Conservation (phyloP, 1,140 invertebrate genomes). For the Drosophila lacertosa region DNA sequence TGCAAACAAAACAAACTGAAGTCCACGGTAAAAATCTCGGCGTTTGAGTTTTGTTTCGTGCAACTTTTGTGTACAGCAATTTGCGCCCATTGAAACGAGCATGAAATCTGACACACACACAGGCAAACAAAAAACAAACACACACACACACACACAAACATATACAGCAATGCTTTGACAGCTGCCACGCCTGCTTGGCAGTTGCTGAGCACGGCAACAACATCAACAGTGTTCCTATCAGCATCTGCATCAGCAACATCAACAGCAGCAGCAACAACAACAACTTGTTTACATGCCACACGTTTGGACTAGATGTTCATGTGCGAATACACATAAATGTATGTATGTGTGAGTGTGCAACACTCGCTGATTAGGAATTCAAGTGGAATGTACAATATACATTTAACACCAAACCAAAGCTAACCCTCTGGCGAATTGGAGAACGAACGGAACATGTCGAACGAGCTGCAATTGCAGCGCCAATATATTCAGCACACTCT, state of each 20-base stretch:
- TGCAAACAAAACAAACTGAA: constrained; percentile 35
- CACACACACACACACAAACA: constrained; percentile 18
- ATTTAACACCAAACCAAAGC: constrained; percentile 16
- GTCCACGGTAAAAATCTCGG: constrained; percentile 44
- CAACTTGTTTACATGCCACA: constrained; percentile 65
- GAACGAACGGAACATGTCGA: constrained; percentile 15
- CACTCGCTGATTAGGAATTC: constrained; percentile 68
- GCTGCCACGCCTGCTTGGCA: constrained; percentile 28
- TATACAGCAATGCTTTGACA: constrained; percentile 22
- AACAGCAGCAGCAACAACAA: constrained; percentile 39
- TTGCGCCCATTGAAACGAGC: constrained; percentile 54
- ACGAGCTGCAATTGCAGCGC: not conserved
- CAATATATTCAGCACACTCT: not conserved
- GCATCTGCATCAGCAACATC: constrained; percentile 47
- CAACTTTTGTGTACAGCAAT: constrained; percentile 52
- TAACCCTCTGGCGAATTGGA: constrained; percentile 5
- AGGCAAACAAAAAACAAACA: constrained; percentile 24
- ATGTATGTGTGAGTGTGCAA: constrained; percentile 34
- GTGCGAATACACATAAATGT: not conserved
- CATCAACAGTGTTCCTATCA: constrained; percentile 31
- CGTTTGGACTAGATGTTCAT: constrained; percentile 25
- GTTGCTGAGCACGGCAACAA: constrained; percentile 19
- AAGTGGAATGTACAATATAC: constrained; percentile 56
- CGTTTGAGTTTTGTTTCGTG: constrained; percentile 43
- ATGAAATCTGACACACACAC: constrained; percentile 64